Percentiles rank a stretch among this genome's conserved stretches.
Conservation (phyloP, 2,797 vertebrate genomes). For the Decapterus maruadsi region DNA sequence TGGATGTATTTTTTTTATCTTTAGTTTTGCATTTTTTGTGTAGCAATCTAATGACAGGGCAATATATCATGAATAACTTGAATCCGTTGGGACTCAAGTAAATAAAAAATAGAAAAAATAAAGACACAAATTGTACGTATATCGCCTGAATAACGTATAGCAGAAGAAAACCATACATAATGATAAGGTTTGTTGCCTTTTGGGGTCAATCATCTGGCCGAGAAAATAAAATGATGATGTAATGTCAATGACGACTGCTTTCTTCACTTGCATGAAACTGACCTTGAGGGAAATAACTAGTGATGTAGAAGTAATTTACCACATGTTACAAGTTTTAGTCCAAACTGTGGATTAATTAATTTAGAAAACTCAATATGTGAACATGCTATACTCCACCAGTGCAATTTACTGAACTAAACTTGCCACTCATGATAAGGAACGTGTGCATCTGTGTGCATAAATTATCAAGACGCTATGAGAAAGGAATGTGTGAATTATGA, state of each 20-base stretch:
- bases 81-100: no score
- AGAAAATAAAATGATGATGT: not conserved
- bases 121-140: not conserved
- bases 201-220: not conserved
- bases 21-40: not conserved
- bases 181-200: not conserved
- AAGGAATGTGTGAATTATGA: not conserved
- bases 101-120: no score
- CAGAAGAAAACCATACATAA: constrained; percentile 1
- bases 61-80: no score
- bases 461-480: not conserved
- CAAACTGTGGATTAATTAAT: not conserved
- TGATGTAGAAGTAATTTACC: not conserved
- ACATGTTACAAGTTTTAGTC: constrained; percentile 3
- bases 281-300: constrained; percentile 2
- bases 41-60: not conserved
- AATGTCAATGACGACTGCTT: not conserved
- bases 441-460: not conserved
- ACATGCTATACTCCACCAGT: not conserved
- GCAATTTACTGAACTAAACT: constrained; percentile 1
- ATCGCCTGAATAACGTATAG: no score
- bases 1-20: not conserved
- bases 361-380: constrained; percentile 4
- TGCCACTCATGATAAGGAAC: not conserved
- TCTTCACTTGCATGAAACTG: not conserved